Evolutionary conservation across 2,797 vertebrate species (phyloP).

Genomic region (Uromys caudimaculatus): DNA sequence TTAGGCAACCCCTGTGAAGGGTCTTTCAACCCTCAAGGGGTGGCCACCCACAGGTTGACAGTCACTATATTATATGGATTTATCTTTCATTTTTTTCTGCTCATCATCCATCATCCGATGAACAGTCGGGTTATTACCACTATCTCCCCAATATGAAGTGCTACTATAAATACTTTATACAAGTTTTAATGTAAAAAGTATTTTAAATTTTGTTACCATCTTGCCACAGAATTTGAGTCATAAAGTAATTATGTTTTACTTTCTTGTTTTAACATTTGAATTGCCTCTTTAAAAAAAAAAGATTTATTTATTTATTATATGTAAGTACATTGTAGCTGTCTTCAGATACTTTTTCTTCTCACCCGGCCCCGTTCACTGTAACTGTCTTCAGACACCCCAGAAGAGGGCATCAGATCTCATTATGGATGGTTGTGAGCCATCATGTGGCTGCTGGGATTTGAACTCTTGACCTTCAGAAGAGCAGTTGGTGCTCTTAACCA

Average conservation of each 20-base stretch:
- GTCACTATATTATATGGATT: not conserved
- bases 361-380: no score
- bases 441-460: no score
- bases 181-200: not conserved
- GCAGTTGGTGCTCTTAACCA: no score
- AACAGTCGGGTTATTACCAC: not conserved
- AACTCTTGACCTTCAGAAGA: no score
- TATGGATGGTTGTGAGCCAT: no score
- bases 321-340: no score
- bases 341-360: no score
- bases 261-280: not conserved
- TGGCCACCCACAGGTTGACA: not conserved
- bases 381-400: no score
- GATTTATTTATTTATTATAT: no score
- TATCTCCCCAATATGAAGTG: not conserved
- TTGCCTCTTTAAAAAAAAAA: not conserved
- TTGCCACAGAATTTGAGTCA: slow-evolving; percentile 6
- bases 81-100: slow-evolving; percentile 28
- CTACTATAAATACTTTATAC: not conserved
- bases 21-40: not conserved
- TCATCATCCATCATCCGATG: not conserved
- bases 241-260: not conserved
- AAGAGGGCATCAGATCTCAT: no score
- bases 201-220: slow-evolving; percentile 5
- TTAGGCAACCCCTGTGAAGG: not conserved